Evolutionary conservation across 1,140 invertebrate species (phyloP), one percentile per base, ranked within the genome.

Genomic region (Eueides isabella): DNA sequence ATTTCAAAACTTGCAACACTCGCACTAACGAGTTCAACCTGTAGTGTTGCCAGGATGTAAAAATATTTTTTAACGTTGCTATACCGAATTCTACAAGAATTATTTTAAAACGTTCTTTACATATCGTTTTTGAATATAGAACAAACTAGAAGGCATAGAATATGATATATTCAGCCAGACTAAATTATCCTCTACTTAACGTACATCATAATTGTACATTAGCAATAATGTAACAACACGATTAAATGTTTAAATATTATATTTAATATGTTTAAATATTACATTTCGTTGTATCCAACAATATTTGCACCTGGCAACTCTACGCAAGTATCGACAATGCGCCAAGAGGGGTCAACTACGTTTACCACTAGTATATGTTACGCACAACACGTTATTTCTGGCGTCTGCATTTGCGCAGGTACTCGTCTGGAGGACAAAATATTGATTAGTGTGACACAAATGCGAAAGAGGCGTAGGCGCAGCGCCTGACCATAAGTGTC

Each of bases 301-400:
- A 67, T 71, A 33, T 48, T 69, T 31, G 38, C 16, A 29, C 41
- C 66, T 74, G 72, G 67, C 72, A 71, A 71, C 62, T n/a, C 19
- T 41, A 41, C n/a, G 14, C 2, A 29, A 41, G 28, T 44, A 68
- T 89, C 82, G 87, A 90, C 87, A 89, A 90, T 86, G 86, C 87
- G 86, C 87, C 87, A 88, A 84, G 83, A 69, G 61, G 73, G 81
- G 66, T 83, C 83, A 85, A 64, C 80, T 88, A 83, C 66, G 61
- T 61, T 79, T 82, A 85, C 55, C 64, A 77, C 80, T 90, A n/a
- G n/a, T n/a, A 88, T 72, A 66, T 78, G 72, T 78, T 82, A 83
- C 78, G 82, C 82, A 86, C 84, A 85, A 85, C 84, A 85, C 84
- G 78, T 81, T 78, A 76, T 74, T 79, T 80, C 74, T 71, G 76